These are phyloP conservation scores for Synodontis membranacea DNA, from an alignment of 2,113 vertebrate genomes.

Conservation along the genomic window DNA sequence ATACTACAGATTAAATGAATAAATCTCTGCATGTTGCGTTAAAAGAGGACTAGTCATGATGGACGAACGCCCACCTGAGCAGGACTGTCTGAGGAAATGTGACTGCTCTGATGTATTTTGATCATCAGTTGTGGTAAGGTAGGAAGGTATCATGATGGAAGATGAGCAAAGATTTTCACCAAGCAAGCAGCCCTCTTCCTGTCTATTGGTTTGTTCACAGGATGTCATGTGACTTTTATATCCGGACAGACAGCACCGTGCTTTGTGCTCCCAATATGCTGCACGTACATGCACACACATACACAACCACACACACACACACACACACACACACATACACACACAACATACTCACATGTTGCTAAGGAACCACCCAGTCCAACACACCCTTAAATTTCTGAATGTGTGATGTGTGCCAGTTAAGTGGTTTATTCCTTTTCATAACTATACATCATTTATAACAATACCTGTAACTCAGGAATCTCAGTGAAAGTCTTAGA, in stretches of 20 bases:
- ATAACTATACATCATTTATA: not conserved
- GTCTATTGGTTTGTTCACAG: constrained; percentile 62
- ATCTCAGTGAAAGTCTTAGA: not conserved
- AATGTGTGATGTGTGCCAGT: not conserved
- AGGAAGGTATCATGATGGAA: constrained; percentile 22
- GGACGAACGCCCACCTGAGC: not conserved
- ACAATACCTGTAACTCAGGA: not conserved
- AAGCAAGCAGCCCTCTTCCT: constrained; percentile 70
- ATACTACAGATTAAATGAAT: not conserved
- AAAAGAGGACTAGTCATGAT: not conserved
- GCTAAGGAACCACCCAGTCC: not conserved
- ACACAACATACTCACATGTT: not conserved
- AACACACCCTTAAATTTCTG: not conserved
- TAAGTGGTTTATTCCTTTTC: not conserved
- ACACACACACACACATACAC: constrained; percentile 9
- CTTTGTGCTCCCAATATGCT: constrained; percentile 50
- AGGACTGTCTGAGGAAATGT: not conserved
- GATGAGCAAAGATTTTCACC: constrained; percentile 58
- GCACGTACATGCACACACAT: constrained; percentile 1
- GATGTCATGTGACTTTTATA: constrained; percentile 70
- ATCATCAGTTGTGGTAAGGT: constrained; percentile 28
- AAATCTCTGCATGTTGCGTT: not conserved
- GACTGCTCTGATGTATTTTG: not conserved
- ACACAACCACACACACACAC: constrained; percentile 6
- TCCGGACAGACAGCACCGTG: constrained; percentile 61